Conservation (phyloP, 2,797 vertebrate species). For the Eupleurogrammus muticus region DNA sequence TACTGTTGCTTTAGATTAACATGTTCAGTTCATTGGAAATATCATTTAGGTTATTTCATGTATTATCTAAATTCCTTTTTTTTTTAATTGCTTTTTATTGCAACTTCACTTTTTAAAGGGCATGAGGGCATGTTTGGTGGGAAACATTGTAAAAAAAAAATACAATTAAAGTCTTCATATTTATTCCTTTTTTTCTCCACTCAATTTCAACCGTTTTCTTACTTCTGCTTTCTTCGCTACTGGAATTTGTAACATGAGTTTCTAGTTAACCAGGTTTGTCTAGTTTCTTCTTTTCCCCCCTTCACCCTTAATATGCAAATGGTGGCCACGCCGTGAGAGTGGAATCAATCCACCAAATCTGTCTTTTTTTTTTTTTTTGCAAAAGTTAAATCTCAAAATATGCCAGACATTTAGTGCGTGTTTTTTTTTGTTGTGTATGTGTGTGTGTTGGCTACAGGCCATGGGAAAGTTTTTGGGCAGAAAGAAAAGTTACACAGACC, state of each 20-base stretch:
- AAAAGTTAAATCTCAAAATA: slow-evolving; percentile 8
- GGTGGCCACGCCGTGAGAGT: neutral
- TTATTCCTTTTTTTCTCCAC: neutral
- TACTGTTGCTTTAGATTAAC: neutral
- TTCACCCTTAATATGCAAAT: slow-evolving; percentile 10
- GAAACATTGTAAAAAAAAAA: slow-evolving; percentile 3
- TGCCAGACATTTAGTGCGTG: slow-evolving; percentile 7
- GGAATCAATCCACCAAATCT: neutral
- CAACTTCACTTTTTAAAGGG: neutral
- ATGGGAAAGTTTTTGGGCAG: slow-evolving; percentile 59
- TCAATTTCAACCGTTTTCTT: slow-evolving; percentile 4
- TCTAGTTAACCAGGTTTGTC: slow-evolving; percentile 51
- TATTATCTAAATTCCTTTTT: slow-evolving; percentile 2
- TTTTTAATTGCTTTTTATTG: neutral
- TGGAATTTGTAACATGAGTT: neutral
- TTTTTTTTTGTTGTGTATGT: slow-evolving; percentile 27
- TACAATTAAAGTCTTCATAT: neutral
- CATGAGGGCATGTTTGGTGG: neutral
- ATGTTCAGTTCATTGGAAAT: neutral
- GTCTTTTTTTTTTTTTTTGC: neutral
- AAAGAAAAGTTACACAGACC: slow-evolving; percentile 57
- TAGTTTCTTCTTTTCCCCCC: slow-evolving; percentile 13
- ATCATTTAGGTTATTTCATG: neutral
- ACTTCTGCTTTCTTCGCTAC: neutral
- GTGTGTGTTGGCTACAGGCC: slow-evolving; percentile 40